Conservation (phyloP, 2,113 vertebrate species). For the Apteryx mantelli region DNA sequence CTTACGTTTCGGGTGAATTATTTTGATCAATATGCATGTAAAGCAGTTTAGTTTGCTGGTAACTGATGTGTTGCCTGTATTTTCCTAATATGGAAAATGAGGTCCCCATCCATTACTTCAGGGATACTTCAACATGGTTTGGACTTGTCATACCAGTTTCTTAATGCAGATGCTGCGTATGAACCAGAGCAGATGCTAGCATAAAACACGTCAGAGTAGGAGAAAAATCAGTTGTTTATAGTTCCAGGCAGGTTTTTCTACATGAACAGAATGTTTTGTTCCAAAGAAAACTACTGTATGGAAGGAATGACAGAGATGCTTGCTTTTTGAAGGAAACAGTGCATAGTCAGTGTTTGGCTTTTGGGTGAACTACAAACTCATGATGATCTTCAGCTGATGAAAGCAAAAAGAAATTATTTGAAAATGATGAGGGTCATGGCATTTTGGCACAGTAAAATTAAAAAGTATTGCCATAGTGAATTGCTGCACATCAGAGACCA, state of each 20-base stretch:
- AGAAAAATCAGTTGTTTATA: slow-evolving; percentile 32
- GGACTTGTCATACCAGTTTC: neutral
- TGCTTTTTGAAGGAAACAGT: slow-evolving; percentile 15
- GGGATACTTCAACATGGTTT: neutral
- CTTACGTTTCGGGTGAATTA: neutral
- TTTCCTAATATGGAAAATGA: neutral
- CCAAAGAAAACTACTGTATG: neutral
- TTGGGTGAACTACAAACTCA: neutral
- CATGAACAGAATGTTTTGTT: slow-evolving; percentile 29
- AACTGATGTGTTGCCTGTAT: neutral
- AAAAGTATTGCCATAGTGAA: neutral
- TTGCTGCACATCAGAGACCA: neutral
- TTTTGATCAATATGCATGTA: neutral
- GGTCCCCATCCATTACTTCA: neutral
- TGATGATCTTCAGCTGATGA: neutral
- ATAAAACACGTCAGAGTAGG: neutral
- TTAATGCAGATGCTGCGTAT: neutral
- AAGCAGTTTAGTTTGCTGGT: neutral
- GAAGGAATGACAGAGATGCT: slow-evolving; percentile 22
- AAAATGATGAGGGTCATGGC: neutral
- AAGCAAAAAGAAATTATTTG: slow-evolving; percentile 37
- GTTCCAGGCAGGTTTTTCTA: slow-evolving; percentile 26
- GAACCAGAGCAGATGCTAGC: slow-evolving; percentile 16
- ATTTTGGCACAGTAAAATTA: neutral
- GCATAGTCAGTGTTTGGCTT: slow-evolving; percentile 14